Base-by-base conservation (phyloP, 2,113 vertebrate species). In the Myrmecophaga tridactyla region DNA sequence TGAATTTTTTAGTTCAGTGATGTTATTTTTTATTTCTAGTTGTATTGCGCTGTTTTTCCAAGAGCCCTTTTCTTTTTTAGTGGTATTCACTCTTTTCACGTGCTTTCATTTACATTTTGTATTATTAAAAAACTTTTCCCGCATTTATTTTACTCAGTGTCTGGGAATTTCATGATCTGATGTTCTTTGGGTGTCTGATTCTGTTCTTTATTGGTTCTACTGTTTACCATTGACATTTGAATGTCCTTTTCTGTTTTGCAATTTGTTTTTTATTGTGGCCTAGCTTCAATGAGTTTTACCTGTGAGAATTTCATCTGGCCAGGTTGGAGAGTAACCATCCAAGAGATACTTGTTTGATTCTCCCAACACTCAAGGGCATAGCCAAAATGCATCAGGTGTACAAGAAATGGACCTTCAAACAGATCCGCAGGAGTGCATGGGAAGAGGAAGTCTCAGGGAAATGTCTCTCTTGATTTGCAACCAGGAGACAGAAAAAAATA, bases 351-450 rank as follows among this genome's bases (percentile, higher is more conserved):
- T 4, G 2, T 46, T 41, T 29, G 70, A 7, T 6, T 65, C 41
- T 76, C 20, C 25, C 6, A 10, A 18, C 17, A 31, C 70, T 63
- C 3, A 18, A 29, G 12, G n/a, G 1, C 3, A 0, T 43, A 25
- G 48, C 29, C 41, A 1, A 41, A 25, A 8, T 10, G 13, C 3
- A 2, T 34, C 20, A 58, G 67, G 29, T 4, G 0, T 41, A 6
- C 65, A 69, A 36, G 17, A 8, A 7, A 20, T 6, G 1, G 65
- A 34, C 13, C 65, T 17, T 31, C 41, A 67, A 20, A 36, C 9
- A 27, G 39, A 31, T 36, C 15, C 2, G 29, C 62, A 7, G 7
- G n/a, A 14, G 12, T 13, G 2, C 1, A 0, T 4, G 1, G 7
- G 75, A 46, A 2, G 1, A 51, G 36, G 27, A 41, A 43, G 36